These are phyloP conservation scores for Ancistrus triradiatus DNA, from an alignment of 2,113 vertebrate species.

Conservation along the genomic window DNA sequence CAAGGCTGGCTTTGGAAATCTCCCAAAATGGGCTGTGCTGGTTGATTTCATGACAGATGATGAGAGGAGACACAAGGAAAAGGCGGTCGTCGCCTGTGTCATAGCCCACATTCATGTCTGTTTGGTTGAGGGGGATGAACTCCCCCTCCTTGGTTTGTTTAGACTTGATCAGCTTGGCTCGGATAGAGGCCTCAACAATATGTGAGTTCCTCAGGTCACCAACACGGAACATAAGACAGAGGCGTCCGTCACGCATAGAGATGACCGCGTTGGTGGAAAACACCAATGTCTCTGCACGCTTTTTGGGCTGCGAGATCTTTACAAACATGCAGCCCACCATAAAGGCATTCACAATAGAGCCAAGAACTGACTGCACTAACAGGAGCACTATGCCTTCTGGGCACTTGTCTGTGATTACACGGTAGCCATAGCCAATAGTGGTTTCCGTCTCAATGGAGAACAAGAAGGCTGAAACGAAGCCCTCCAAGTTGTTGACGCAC, in stretches of 20 bases:
- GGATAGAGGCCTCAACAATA: conserved; percentile 97
- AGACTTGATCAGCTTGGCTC: conserved; percentile 97
- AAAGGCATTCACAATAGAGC: conserved; percentile 97
- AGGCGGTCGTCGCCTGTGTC: conserved; percentile 96
- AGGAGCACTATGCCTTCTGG: conserved; percentile 94
- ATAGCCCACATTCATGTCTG: conserved; percentile 97
- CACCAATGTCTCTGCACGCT: conserved; percentile 95
- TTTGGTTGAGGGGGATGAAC: conserved; percentile 98
- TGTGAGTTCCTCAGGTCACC: conserved; percentile 98
- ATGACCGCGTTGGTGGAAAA: conserved; percentile 97
- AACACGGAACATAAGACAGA: conserved; percentile 98
- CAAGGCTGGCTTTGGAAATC: conserved; percentile 85
- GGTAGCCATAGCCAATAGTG: conserved; percentile 97
- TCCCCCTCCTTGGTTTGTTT: conserved; percentile 99
- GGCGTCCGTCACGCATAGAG: conserved; percentile 91
- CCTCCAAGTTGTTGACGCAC: conserved; percentile 95
- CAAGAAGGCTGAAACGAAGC: conserved; percentile 95
- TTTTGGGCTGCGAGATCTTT: conserved; percentile 99
- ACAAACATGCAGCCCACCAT: conserved; percentile 99
- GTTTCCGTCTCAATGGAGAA: conserved; percentile 99
- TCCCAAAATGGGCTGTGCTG: conserved; percentile 98
- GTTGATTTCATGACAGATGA: conserved; percentile 98
- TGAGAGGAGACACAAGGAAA: conserved; percentile 96
- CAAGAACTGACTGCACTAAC: conserved; percentile 93
- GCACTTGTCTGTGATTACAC: conserved; percentile 98